Conservation (phyloP, 2,888 invertebrate genomes). For the Monochamus alternatus region DNA sequence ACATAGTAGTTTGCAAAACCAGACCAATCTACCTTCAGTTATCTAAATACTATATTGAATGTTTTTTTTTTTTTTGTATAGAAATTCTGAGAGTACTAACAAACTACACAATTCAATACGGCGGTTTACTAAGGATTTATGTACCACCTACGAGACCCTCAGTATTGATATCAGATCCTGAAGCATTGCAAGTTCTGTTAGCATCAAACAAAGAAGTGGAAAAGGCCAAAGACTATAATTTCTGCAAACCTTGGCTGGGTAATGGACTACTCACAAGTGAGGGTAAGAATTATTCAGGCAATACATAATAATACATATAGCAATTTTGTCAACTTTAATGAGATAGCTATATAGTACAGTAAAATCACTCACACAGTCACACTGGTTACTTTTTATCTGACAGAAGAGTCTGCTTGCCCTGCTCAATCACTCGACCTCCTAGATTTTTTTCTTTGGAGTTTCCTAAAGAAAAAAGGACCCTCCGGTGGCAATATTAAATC, state of each 20-base stretch:
- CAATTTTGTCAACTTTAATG: no score
- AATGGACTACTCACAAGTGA: conserved; percentile 37
- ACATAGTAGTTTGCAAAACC: no score
- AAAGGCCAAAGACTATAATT: conserved; percentile 34
- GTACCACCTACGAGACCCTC: conserved; percentile 38
- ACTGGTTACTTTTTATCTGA: no score
- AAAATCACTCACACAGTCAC: no score
- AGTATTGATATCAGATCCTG: conserved; percentile 36
- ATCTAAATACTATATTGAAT: neutral
- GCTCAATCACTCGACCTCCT: no score
- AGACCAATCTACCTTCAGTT: neutral
- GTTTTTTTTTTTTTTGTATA: conserved; percentile 20
- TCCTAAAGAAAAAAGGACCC: neutral
- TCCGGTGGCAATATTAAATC: no score
- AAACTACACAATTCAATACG: conserved; percentile 25
- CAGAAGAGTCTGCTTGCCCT: no score
- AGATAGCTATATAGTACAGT: no score
- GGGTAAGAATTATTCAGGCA: conserved; percentile 17
- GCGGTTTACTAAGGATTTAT: conserved; percentile 40
- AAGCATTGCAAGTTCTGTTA: conserved; percentile 28
- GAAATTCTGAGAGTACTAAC: conserved; percentile 33
- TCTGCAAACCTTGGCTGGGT: conserved; percentile 35
- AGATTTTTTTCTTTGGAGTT: no score
- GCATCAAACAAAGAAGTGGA: conserved; percentile 27
- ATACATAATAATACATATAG: neutral